Evolutionary conservation across 2,797 vertebrate genomes (phyloP).

Genomic region (Cuniculus paca): DNA sequence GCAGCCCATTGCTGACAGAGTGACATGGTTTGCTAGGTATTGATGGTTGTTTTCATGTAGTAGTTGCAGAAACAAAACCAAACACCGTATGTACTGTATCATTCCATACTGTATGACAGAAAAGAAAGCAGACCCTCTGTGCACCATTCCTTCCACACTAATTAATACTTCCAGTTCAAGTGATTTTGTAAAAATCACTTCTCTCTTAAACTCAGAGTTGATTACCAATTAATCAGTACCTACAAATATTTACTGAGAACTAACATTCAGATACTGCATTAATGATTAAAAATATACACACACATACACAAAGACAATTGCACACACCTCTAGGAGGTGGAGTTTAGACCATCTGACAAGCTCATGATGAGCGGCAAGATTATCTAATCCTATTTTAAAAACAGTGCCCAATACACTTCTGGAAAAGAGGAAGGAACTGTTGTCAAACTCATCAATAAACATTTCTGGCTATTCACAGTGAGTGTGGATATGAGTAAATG

Average conservation of each 20-base stretch:
- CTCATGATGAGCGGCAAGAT: neutral
- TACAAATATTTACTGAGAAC: constrained; percentile 10
- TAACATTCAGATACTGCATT: neutral
- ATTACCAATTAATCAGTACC: neutral
- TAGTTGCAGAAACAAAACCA: neutral
- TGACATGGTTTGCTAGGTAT: neutral
- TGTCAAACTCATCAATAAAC: neutral
- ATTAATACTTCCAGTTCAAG: neutral
- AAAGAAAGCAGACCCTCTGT: neutral
- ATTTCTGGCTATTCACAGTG: neutral
- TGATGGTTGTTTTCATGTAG: accelerated
- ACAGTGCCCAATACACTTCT: neutral
- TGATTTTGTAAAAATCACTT: neutral
- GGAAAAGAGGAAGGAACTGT: neutral
- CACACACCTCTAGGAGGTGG: neutral
- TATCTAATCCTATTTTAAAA: constrained; percentile 39
- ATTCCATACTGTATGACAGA: neutral
- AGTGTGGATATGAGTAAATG: neutral
- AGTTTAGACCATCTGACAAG: neutral
- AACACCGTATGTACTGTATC: neutral
- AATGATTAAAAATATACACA: neutral
- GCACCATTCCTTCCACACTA: neutral
- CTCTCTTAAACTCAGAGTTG: neutral
- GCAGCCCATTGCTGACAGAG: neutral
- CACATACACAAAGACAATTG: neutral